Conservation (phyloP, 2,797 vertebrate genomes). For the Thalassophryne amazonica region DNA sequence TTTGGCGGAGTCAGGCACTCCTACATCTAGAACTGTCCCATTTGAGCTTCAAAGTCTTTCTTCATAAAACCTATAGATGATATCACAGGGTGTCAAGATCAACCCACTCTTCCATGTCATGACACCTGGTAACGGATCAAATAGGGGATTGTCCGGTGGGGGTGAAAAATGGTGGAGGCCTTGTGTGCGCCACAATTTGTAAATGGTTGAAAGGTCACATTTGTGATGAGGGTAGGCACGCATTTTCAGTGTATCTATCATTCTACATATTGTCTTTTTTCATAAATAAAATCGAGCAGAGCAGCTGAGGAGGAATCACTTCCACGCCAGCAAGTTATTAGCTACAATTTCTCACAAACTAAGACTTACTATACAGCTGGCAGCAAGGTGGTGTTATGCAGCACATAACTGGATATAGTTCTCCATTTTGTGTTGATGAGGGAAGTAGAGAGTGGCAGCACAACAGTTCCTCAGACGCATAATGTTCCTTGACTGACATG, state of each 20-base stretch:
- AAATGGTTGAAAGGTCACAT: too few species aligned
- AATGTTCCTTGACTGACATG: conserved; percentile 16
- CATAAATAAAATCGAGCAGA: conserved; percentile 17
- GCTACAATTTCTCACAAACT: conserved; percentile 50
- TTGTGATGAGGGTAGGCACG: too few species aligned
- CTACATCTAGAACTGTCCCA: too few species aligned
- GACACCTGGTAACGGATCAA: too few species aligned
- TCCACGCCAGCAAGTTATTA: conserved; percentile 28
- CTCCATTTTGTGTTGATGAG: conserved; percentile 37
- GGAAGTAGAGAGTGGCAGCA: conserved; percentile 20
- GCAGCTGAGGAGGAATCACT: conserved; percentile 43
- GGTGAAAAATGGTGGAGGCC: too few species aligned
- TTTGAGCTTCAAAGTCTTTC: too few species aligned
- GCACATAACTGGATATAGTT: conserved; percentile 61
- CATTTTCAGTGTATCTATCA: not conserved
- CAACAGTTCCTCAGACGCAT: conserved; percentile 27
- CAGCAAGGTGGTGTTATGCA: conserved; percentile 15
- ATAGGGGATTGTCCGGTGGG: too few species aligned
- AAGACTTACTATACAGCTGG: conserved; percentile 53
- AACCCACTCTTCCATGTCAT: too few species aligned
- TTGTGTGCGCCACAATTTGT: too few species aligned
- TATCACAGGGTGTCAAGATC: too few species aligned
- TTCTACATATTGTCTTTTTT: conserved; percentile 10
- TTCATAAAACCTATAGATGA: too few species aligned
- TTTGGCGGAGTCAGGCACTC: too few species aligned